A percentile compares a stretch with the other conserved stretches of the same genome.
Conservation (phyloP, 1,140 invertebrate genomes). For the Scaptomyza pallida region DNA sequence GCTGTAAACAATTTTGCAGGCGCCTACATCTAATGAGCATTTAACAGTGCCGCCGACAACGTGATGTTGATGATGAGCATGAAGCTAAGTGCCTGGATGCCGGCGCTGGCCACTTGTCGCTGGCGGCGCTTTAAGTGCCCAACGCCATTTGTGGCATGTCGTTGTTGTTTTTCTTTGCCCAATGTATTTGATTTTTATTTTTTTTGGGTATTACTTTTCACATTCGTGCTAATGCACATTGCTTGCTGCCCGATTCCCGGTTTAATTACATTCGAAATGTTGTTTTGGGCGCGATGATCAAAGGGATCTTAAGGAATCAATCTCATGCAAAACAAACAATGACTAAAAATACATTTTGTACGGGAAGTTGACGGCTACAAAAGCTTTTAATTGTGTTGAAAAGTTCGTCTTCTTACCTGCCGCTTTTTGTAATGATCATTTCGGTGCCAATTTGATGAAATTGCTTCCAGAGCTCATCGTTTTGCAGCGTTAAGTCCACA, state of each 20-base stretch:
- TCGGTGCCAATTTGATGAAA: constrained; percentile 98
- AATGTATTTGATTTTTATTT: constrained; percentile 17
- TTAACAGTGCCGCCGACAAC: constrained; percentile 63
- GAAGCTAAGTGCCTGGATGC: constrained; percentile 21
- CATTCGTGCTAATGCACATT: constrained; percentile 70
- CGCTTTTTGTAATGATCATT: constrained; percentile 99
- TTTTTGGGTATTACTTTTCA: constrained; percentile 67
- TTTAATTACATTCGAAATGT: constrained; percentile 47
- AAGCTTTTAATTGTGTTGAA: background rate
- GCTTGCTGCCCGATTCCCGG: constrained; percentile 87
- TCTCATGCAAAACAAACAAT: background rate
- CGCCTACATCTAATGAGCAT: constrained; percentile 79
- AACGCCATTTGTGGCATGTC: constrained; percentile 27
- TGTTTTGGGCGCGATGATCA: constrained; percentile 44
- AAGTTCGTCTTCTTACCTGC: constrained; percentile 88
- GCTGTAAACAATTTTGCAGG: constrained; percentile 82
- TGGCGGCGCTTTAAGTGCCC: constrained; percentile 66
- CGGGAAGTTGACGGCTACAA: background rate
- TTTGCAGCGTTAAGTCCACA: constrained; percentile 88
- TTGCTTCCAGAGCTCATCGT: constrained; percentile 96
- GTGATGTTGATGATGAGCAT: constrained; percentile 11
- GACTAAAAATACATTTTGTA: background rate
- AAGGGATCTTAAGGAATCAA: constrained; percentile 8
- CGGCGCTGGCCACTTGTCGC: constrained; percentile 27
- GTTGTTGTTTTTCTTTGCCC: constrained; percentile 65